phyloP scores from a whole-genome alignment of 2,113 vertebrate species.

The Elgaria multicarinata region DNA sequence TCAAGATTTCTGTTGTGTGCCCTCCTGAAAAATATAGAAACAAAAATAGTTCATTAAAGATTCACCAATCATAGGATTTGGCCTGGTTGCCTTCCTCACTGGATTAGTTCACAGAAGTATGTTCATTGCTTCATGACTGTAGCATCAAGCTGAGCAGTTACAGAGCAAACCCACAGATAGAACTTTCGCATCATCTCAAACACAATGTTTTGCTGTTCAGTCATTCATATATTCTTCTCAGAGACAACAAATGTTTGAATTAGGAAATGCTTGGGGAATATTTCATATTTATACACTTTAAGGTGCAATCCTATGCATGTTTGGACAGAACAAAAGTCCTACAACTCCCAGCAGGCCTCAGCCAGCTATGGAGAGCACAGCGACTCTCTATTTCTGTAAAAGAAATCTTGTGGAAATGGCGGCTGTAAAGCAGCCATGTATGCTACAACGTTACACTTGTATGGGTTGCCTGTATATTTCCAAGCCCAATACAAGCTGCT shows the following conservation, averaged over 20 bases:
- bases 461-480: too few relatives aligned
- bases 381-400: too few relatives aligned
- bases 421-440: too few relatives aligned
- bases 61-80: not conserved
- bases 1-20: slow-evolving; percentile 93
- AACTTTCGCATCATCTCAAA: not conserved
- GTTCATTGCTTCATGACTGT: not conserved
- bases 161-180: not conserved
- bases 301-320: too few relatives aligned
- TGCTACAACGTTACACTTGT: too few relatives aligned
- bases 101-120: not conserved
- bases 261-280: not conserved
- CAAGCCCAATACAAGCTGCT: too few relatives aligned
- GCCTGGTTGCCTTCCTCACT: too few relatives aligned
- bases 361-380: too few relatives aligned
- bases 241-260: not conserved
- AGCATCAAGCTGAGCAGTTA: not conserved
- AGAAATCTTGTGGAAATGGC: too few relatives aligned
- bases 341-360: too few relatives aligned
- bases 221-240: not conserved
- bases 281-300: not conserved
- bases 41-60: not conserved
- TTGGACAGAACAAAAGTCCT: too few relatives aligned
- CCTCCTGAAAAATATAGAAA: slow-evolving; percentile 82
- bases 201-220: not conserved